Percentiles rank a stretch among this genome's conserved stretches.
phyloP scores from a whole-genome alignment of 2,113 vertebrate species.

The Aix galericulata region DNA sequence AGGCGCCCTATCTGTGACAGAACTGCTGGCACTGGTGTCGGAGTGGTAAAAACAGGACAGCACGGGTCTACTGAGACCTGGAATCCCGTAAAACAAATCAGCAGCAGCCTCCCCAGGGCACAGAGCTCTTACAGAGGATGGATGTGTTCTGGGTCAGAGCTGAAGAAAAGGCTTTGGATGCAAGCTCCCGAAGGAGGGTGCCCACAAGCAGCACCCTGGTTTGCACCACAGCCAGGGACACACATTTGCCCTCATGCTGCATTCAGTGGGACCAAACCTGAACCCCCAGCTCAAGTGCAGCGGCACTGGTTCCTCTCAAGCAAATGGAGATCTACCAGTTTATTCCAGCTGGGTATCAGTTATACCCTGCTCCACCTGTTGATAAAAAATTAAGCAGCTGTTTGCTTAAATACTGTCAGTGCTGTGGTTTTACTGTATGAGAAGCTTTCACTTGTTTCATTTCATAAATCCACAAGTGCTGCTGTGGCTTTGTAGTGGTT shows the following conservation, averaged over 20 bases:
- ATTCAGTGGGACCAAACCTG: background rate
- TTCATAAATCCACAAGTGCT: background rate
- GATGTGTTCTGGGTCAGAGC: background rate
- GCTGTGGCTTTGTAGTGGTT: background rate
- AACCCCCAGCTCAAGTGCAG: background rate
- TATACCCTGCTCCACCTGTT: background rate
- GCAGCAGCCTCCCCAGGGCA: background rate
- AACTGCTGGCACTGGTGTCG: background rate
- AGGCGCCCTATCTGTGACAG: background rate
- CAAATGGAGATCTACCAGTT: background rate
- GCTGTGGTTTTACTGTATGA: background rate
- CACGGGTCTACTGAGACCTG: background rate
- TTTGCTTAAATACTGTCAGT: background rate
- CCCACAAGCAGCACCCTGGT: fast-evolving
- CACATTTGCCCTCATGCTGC: background rate
- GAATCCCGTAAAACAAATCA: background rate
- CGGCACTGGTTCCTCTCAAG: background rate
- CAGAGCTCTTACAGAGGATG: background rate
- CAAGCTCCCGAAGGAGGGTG: background rate
- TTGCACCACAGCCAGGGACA: background rate
- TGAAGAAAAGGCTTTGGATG: fast-evolving
- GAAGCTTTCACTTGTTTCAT: background rate
- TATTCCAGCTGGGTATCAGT: background rate
- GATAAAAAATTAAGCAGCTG: background rate
- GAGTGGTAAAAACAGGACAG: background rate